Evolutionary conservation across 2,888 invertebrate genomes (phyloP).

Genomic region (Chouioia cunea): DNA sequence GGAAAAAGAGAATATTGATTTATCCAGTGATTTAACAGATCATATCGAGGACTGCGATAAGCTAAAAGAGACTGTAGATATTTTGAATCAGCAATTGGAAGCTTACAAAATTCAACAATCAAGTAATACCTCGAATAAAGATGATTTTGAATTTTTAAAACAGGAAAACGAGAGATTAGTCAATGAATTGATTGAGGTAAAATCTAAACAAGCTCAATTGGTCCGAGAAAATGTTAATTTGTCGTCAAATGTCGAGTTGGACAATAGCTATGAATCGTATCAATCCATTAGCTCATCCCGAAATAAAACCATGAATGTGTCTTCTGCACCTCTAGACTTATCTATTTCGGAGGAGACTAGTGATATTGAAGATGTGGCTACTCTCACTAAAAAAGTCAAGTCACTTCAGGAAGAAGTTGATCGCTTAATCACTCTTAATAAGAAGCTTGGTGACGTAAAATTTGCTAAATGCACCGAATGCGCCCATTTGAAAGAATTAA

Average conservation of each 20-base stretch:
- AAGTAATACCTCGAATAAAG: background rate
- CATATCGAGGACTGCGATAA: constrained; percentile 59
- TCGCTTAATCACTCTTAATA: constrained; percentile 53
- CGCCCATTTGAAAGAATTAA: constrained; percentile 54
- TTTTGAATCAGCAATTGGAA: constrained; percentile 51
- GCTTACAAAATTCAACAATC: constrained; percentile 19
- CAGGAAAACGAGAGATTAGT: constrained; percentile 51
- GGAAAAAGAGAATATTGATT: constrained; percentile 54
- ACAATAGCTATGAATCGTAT: constrained; percentile 29
- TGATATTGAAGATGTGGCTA: constrained; percentile 26
- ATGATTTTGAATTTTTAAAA: constrained; percentile 38
- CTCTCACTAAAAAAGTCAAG: constrained; percentile 43
- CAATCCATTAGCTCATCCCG: constrained; percentile 1
- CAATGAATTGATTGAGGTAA: constrained; percentile 52
- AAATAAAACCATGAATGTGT: background rate
- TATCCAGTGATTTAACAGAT: constrained; percentile 58
- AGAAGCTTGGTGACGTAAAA: constrained; percentile 58
- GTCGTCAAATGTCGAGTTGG: constrained; percentile 44
- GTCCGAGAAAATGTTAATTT: constrained; percentile 53
- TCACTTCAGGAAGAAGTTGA: constrained; percentile 52
- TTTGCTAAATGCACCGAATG: constrained; percentile 57
- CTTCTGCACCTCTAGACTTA: background rate
- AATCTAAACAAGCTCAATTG: constrained; percentile 48
- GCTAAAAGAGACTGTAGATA: constrained; percentile 51
- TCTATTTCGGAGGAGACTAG: background rate